Evolutionary conservation across 1,140 invertebrate species (phyloP), one percentile per base, ranked within the genome.

Genomic region (Camponotus vicinus): DNA sequence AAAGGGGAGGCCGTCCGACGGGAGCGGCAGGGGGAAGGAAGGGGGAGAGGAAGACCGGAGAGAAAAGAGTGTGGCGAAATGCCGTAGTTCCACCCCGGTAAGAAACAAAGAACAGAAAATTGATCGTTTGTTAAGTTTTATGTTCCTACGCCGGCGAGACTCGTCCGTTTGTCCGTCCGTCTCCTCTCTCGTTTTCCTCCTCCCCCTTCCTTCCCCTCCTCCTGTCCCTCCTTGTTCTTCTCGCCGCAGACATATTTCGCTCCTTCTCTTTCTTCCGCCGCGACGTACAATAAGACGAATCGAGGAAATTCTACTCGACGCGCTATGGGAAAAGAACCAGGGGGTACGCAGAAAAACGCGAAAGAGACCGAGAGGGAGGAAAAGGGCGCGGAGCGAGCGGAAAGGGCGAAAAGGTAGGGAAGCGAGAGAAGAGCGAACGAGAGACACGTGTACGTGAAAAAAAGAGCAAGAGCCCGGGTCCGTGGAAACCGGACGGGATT

Each of bases 81-180:
- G 86, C 73, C 88, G 91, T 89, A 89, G 91, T 85, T 91, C 85
- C 86, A 91, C 88, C 89, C 91, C 90, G 92, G 91, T 92, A 94
- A 93, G 92, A 94, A 94, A 94, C 93, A 94, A 94, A 94, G 93
- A 93, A 92, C 91, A 93, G 93, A 94, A 94, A 94, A 93, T 94
- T 94, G 92, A 94, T 94, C 93, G 93, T 94, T 94, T 94, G 93
- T 94, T 93, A 94, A 94, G 93, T 94, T 94, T 94, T 93, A 94
- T 94, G 91, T 93, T 92, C 90, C 87, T 89, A 83, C 89, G 88
- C 73, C 77, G 79, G 61, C 78, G 80, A 85, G 66, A 86, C 63
- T 90, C 78, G 77, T 86, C 66, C 71, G 76, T 52, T 34, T 21
- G 55, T 76, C 37, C 40, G 42, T 70, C 67, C 66, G 40, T 63